Evolutionary conservation across 2,113 vertebrate genomes (phyloP).

Genomic region (Hoplias malabaricus): DNA sequence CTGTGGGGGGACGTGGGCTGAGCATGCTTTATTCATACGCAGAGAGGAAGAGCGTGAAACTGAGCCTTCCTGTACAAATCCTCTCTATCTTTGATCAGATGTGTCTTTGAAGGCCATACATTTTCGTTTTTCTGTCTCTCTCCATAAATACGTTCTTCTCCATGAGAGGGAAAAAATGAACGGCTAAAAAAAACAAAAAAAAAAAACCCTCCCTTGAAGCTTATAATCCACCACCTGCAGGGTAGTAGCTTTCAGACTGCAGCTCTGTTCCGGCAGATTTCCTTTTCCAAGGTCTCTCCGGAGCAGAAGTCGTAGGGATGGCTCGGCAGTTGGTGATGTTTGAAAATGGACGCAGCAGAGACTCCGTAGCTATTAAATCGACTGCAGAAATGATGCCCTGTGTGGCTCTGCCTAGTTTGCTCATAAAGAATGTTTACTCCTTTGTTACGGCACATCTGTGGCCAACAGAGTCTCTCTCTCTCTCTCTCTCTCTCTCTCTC

Average conservation of each 20-base stretch:
- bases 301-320: not conserved
- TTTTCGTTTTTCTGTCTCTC: not conserved
- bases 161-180: not conserved
- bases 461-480: too few relatives aligned
- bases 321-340: not conserved
- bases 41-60: slow-evolving; percentile 7
- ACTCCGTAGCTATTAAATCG: not conserved
- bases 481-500: too few relatives aligned
- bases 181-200: too few relatives aligned
- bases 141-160: not conserved
- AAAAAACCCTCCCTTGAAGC: too few relatives aligned
- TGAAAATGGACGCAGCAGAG: not conserved
- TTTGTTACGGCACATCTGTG: not conserved
- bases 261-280: not conserved
- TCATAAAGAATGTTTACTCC: not conserved
- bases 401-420: not conserved
- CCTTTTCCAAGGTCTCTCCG: not conserved
- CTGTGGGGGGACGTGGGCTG: not conserved
- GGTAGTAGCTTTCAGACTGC: not conserved
- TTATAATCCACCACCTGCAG: slow-evolving; percentile 1
- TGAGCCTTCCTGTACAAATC: not conserved
- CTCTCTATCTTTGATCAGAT: not conserved
- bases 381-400: not conserved
- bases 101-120: not conserved
- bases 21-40: not conserved